These are phyloP conservation scores for Clitarchus hookeri DNA, from an alignment of 2,888 invertebrate species.

Conservation along the genomic window DNA sequence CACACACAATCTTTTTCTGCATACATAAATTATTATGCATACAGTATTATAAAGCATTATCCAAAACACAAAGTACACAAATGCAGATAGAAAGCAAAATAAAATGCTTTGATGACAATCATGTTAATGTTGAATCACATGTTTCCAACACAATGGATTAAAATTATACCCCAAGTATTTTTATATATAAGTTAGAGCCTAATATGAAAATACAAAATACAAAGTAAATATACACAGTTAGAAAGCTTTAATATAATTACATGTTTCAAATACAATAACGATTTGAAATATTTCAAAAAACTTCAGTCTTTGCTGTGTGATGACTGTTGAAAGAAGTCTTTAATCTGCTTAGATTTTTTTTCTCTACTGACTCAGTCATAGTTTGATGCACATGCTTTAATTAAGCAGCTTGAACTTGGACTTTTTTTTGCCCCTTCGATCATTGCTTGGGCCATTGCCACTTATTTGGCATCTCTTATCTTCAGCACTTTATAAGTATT, in stretches of 20 bases:
- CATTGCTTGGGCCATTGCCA: not conserved
- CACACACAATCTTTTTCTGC: not conserved
- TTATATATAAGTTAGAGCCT: not conserved
- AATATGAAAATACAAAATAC: not conserved
- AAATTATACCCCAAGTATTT: no score
- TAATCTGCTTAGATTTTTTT: not conserved
- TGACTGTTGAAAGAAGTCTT: conserved; percentile 1
- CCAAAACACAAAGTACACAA: no score
- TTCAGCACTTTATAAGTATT: not conserved
- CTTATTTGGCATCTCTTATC: not conserved
- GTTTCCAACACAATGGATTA: no score
- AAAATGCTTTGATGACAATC: no score
- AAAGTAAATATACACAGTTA: not conserved
- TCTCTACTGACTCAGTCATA: not conserved
- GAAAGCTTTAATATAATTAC: not conserved
- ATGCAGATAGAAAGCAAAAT: no score
- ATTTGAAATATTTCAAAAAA: not conserved
- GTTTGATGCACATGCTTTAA: not conserved
- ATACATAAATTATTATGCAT: no score
- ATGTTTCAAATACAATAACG: not conserved
- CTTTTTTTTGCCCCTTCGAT: not conserved
- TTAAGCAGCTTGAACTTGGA: not conserved
- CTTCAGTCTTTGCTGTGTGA: not conserved
- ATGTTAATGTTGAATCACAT: no score
- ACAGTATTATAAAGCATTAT: no score